Evolutionary conservation across 1,140 invertebrate genomes (phyloP).

Genomic region (Tetranychus urticae): DNA sequence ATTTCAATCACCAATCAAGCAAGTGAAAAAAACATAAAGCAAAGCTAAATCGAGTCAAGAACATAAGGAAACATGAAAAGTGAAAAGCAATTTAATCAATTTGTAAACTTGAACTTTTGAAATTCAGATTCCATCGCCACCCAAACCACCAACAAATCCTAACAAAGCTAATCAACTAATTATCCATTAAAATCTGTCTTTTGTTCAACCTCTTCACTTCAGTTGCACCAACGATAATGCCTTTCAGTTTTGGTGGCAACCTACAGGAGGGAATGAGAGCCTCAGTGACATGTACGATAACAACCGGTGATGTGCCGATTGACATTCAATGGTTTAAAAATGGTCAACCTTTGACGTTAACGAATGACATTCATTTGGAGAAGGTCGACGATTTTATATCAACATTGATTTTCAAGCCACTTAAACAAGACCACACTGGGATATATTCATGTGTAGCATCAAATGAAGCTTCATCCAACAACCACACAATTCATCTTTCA

Average conservation of each 20-base stretch:
- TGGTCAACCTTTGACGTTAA: neutral
- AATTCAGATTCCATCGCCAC: too few relatives aligned
- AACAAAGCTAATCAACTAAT: too few relatives aligned
- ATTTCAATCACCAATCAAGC: too few relatives aligned
- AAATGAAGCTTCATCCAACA: conserved; percentile 34
- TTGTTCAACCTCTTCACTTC: neutral
- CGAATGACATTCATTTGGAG: neutral
- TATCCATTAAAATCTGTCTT: too few relatives aligned
- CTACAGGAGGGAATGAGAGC: conserved; percentile 49
- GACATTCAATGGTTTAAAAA: conserved; percentile 15
- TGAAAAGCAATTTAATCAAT: too few relatives aligned
- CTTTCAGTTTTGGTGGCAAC: conserved; percentile 31
- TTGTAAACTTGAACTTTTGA: too few relatives aligned
- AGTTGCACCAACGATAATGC: conserved; percentile 18
- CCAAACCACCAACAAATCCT: too few relatives aligned
- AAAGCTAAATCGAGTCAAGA: too few relatives aligned
- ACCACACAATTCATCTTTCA: conserved; percentile 33
- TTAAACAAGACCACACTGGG: conserved; percentile 31
- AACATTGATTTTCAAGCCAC: conserved; percentile 11
- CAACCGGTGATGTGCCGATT: conserved; percentile 34
- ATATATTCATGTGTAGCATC: conserved; percentile 37
- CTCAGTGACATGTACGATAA: conserved; percentile 55
- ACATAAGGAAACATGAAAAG: too few relatives aligned
- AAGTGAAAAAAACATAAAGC: too few relatives aligned
- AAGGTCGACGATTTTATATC: conserved; percentile 1